Evolutionary conservation across 2,888 invertebrate species (phyloP).

Genomic region (Lochmaea crataegi): DNA sequence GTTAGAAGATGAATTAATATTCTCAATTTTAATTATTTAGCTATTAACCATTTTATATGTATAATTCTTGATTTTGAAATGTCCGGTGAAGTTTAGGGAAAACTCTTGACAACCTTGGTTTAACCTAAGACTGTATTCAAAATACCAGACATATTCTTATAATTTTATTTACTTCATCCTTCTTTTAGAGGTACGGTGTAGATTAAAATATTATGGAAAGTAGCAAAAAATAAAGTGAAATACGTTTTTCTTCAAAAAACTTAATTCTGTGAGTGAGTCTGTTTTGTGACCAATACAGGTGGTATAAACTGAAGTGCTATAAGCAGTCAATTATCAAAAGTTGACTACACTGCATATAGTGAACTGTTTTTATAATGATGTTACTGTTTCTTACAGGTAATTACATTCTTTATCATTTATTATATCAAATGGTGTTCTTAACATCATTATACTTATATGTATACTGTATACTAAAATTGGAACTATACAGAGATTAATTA

Average conservation of each 20-base stretch:
- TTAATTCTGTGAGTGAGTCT: slow-evolving; percentile 20
- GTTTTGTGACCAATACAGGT: not conserved
- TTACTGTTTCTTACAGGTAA: slow-evolving; percentile 36
- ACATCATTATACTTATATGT: too few species aligned
- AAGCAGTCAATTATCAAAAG: slow-evolving; percentile 26
- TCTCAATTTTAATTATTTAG: too few species aligned
- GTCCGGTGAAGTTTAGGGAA: not conserved
- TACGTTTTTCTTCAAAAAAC: not conserved
- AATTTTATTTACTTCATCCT: not conserved
- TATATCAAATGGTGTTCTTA: not conserved
- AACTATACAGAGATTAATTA: too few species aligned
- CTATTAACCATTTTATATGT: not conserved
- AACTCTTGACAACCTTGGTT: slow-evolving; percentile 7
- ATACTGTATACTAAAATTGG: too few species aligned
- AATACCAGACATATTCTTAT: not conserved
- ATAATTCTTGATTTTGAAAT: not conserved
- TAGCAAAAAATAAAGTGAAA: not conserved
- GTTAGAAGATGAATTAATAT: too few species aligned
- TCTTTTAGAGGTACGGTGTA: not conserved
- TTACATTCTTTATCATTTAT: not conserved
- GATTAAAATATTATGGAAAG: not conserved
- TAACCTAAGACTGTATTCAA: not conserved
- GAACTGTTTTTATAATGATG: slow-evolving; percentile 42
- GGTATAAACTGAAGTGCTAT: not conserved
- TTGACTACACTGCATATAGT: slow-evolving; percentile 13